Base-by-base conservation (phyloP, 2,888 invertebrate species). In the Rhagium mordax region DNA sequence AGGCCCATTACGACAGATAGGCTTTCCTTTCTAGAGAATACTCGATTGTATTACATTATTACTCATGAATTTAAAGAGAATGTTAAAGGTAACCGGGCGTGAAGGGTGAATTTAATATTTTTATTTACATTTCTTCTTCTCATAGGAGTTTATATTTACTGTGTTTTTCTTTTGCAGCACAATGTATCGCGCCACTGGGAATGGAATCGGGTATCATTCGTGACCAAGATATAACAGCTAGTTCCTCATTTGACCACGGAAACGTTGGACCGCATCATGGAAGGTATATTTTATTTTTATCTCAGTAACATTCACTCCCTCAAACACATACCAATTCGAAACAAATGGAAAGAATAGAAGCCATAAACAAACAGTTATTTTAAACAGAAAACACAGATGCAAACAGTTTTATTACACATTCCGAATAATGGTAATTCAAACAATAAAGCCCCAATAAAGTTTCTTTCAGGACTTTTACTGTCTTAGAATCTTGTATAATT, bases 261-360 rank as follows among this genome's bases (percentile, higher is more conserved):
- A 95, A 94, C 87, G 96, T 96, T 75, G 96, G 96, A 79, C 95
- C 96, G 60, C 93, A 94, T 84, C 94, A 94, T 86, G 95, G 94
- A 88, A 93, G 97, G 96, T 96, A 88, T 8, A 20, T 20, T 51
- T 51, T 20, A 20, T 18, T 51, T 13, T 18, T 51, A 8, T 18
- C 20, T 1, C 10, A 3, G 6, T 16, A 18, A 6, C 2, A 51
- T 16, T 51, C 7, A 4, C n/a, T 10, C 41, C 41, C 3, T 15
- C 41, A n/a, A 41, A 41, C 1, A 41, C 41, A n/a, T 41, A 41
- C 41, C 13, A 5, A 41, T 41, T 41, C 41, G 3, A 41, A 5
- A 41, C 41, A 41, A 41, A n/a, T 41, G n/a, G n/a, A 41, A 41
- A 41, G 41, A n/a, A 41, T 41, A 55, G 24, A 24, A 61, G 24